Evolutionary conservation across 2,888 invertebrate genomes (phyloP).

Genomic region (Unio delphinus): DNA sequence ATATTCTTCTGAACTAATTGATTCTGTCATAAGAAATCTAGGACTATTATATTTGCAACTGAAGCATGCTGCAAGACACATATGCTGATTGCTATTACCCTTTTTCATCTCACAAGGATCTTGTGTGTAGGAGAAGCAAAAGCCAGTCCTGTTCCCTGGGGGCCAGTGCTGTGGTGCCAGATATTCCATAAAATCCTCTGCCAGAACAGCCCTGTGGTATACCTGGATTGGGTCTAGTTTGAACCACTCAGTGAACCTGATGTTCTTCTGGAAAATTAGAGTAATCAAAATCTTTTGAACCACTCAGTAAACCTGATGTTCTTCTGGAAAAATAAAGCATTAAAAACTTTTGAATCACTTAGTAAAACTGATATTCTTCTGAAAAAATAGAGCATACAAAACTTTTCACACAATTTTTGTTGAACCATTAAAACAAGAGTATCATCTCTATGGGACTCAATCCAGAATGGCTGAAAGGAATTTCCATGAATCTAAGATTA

Average conservation of each 20-base stretch:
- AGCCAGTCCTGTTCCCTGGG: conserved; percentile 58
- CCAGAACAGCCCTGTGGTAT: conserved; percentile 63
- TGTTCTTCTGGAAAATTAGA: conserved; percentile 57
- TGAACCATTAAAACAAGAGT: no score
- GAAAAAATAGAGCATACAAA: conserved; percentile 14
- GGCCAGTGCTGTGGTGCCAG: conserved; percentile 66
- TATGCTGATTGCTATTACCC: conserved; percentile 36
- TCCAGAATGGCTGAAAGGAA: no score
- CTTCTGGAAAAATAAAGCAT: conserved; percentile 44
- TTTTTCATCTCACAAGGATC: conserved; percentile 64
- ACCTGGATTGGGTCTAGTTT: conserved; percentile 52
- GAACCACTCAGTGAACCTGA: conserved; percentile 68
- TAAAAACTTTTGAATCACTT: conserved; percentile 58
- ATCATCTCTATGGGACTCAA: no score
- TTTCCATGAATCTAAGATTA: no score
- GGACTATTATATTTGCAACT: no score
- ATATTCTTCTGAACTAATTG: no score
- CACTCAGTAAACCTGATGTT: conserved; percentile 67
- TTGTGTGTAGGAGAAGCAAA: conserved; percentile 60
- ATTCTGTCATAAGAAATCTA: no score
- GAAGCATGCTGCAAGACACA: no score
- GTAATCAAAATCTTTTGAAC: conserved; percentile 43
- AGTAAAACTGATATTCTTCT: conserved; percentile 66
- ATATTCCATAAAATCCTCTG: conserved; percentile 65
- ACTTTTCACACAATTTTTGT: neutral